These are phyloP conservation scores for Bursaphelenchus okinawaensis DNA, from an alignment of 2,888 invertebrate species.

Conservation along the genomic window DNA sequence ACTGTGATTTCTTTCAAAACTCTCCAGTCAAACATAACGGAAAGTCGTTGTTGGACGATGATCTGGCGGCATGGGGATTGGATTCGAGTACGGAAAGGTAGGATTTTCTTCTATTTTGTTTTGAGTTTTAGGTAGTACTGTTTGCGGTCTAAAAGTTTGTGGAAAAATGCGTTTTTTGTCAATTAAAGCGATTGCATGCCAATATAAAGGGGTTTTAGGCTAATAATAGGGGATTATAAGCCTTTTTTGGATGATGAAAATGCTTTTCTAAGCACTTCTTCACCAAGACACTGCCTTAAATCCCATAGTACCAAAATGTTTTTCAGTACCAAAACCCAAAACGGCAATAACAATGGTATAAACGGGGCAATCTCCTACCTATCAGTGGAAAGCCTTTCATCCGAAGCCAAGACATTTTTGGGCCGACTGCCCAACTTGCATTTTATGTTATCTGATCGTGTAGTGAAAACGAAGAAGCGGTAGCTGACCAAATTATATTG, in stretches of 20 bases:
- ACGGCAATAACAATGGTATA: not conserved
- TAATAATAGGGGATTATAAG: no score
- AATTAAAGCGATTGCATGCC: no score
- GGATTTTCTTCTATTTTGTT: not conserved
- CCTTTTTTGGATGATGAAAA: no score
- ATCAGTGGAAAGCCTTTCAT: slow-evolving; percentile 34
- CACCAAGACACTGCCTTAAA: no score
- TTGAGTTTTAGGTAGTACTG: not conserved
- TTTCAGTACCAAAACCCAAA: not conserved
- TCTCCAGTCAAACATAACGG: not conserved
- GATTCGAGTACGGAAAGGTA: slow-evolving; percentile 1
- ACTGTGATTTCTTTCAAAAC: not conserved
- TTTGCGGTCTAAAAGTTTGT: no score
- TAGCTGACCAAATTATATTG: no score
- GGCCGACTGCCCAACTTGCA: slow-evolving; percentile 41
- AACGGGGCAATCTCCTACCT: slow-evolving; percentile 13
- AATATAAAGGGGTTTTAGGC: no score
- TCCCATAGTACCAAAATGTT: no score
- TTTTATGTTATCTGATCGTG: slow-evolving; percentile 35
- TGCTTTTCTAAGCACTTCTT: no score
- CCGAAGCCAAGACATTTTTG: slow-evolving; percentile 43
- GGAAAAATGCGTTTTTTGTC: no score
- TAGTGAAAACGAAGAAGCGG: not conserved
- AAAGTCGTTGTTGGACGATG: slow-evolving; percentile 12
- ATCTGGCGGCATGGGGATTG: slow-evolving; percentile 4